Percentiles rank a stretch among this genome's conserved stretches.
phyloP scores from a whole-genome alignment of 2,888 invertebrate genomes.

The Melanophora roralis region DNA sequence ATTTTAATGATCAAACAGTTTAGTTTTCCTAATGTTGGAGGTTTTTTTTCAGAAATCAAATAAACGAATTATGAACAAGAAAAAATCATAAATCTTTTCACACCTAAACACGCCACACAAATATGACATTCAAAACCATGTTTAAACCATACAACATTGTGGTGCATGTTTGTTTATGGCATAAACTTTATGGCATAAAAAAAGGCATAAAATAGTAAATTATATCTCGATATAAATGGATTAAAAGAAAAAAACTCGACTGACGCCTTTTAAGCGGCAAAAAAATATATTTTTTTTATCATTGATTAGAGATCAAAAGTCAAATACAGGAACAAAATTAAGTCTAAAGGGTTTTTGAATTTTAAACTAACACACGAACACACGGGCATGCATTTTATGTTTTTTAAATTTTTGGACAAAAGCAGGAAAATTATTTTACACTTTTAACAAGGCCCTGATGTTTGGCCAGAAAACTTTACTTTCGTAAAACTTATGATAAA shows the following conservation, averaged over 20 bases:
- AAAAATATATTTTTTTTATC: constrained; percentile 28
- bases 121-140: constrained; percentile 47
- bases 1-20: constrained; percentile 22
- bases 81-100: constrained; percentile 56
- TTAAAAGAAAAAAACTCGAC: background rate
- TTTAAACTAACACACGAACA: background rate
- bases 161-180: background rate
- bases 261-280: constrained; percentile 36
- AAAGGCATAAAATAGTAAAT: too few relatives aligned
- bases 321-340: constrained; percentile 26
- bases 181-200: background rate
- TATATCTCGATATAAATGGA: too few relatives aligned
- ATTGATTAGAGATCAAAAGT: constrained; percentile 55
- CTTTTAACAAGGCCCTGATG: too few relatives aligned
- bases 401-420: background rate
- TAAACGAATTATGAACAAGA: constrained; percentile 42
- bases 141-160: background rate
- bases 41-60: constrained; percentile 17
- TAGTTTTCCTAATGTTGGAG: constrained; percentile 10
- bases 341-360: too few relatives aligned
- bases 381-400: too few relatives aligned
- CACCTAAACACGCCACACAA: constrained; percentile 30
- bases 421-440: background rate
- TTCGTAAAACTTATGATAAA: background rate
- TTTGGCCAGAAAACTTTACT: too few relatives aligned